These are phyloP conservation scores for Urophycis tenuis DNA, from an alignment of 2,797 vertebrate genomes.

Conservation along the genomic window DNA sequence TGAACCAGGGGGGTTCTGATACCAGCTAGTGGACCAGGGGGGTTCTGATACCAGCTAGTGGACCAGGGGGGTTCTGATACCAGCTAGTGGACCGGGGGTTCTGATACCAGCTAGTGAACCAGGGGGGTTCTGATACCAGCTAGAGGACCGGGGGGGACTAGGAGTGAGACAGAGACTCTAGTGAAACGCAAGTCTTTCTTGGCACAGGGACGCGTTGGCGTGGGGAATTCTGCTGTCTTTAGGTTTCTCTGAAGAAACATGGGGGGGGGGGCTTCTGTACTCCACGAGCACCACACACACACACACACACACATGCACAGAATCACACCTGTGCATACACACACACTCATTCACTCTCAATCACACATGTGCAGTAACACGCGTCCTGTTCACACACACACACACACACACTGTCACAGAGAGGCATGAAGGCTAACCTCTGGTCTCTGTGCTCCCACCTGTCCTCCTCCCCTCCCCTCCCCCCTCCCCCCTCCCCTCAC, in stretches of 20 bases:
- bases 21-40: neutral
- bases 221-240: neutral
- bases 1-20: constrained; percentile 11
- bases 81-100: constrained; percentile 10
- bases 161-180: too few relatives aligned
- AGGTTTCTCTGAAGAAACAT: neutral
- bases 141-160: neutral
- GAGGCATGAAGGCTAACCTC: constrained; percentile 21
- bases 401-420: neutral
- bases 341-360: neutral
- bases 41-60: constrained; percentile 6
- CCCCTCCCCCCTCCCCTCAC: constrained; percentile 27
- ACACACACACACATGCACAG: constrained; percentile 21
- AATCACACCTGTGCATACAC: neutral
- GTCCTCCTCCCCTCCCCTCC: constrained; percentile 1
- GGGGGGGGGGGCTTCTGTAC: too few relatives aligned
- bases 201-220: constrained; percentile 45
- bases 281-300: neutral
- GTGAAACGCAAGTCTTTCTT: constrained; percentile 55
- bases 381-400: neutral
- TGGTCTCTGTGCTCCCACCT: constrained; percentile 6
- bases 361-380: neutral
- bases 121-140: constrained; percentile 10
- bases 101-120: neutral
- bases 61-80: constrained; percentile 11